phyloP scores from a whole-genome alignment of 2,888 invertebrate species.

The Atherix ibis region DNA sequence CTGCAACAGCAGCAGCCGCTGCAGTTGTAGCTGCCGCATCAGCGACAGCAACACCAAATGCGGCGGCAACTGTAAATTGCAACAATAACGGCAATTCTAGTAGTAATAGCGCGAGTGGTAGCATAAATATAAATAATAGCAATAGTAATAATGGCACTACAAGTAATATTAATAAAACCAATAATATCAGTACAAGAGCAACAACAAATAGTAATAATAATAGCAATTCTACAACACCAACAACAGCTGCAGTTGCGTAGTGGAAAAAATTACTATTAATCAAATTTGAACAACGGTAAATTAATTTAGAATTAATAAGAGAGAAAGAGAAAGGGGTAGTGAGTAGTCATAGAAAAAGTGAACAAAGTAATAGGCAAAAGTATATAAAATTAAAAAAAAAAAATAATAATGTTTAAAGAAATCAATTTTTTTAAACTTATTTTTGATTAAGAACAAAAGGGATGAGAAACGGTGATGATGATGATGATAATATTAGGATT shows the following conservation, averaged over 20 bases:
- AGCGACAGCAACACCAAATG: conserved; percentile 5
- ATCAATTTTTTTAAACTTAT: no score
- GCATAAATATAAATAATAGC: conserved; percentile 13
- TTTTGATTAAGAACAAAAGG: no score
- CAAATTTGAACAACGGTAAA: conserved; percentile 1
- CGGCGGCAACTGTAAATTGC: neutral
- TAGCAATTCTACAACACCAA: conserved; percentile 20
- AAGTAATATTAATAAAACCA: conserved; percentile 15
- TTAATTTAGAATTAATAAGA: neutral
- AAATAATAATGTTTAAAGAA: no score
- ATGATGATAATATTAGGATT: no score
- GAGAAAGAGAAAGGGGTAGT: no score
- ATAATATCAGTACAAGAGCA: conserved; percentile 10
- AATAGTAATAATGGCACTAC: conserved; percentile 17
- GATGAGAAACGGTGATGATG: no score
- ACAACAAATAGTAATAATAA: conserved; percentile 12
- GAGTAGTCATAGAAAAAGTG: no score
- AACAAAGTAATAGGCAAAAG: no score
- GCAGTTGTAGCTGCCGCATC: conserved; percentile 6
- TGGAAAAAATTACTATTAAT: conserved; percentile 19
- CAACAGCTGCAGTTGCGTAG: conserved; percentile 33
- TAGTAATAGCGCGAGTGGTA: conserved; percentile 17
- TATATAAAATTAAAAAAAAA: no score
- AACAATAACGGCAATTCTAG: no score
- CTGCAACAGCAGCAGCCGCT: conserved; percentile 10